Base-by-base conservation (phyloP, 2,113 vertebrate species). In the Tapirus terrestris region DNA sequence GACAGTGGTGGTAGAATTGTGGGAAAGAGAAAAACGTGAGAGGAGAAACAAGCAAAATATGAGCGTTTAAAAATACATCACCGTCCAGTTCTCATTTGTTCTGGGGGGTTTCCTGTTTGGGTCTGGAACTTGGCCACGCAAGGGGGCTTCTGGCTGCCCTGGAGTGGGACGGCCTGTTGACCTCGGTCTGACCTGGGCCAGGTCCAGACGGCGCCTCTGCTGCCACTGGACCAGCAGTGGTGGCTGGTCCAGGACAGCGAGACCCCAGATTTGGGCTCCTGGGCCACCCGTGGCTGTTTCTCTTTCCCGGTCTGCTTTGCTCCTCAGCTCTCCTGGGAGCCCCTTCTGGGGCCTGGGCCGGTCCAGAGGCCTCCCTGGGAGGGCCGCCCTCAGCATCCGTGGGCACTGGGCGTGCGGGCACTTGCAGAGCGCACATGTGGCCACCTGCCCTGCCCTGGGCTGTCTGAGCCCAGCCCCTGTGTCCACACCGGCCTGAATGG, bases 11-110 rank as follows among this genome's bases (percentile, higher is more conserved):
- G 83, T 45, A 36, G 94, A 5, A 43, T 39, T 36, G 65, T 86
- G 97, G 97, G 33, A 43, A 5, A 56, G 39, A 11, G 20, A 51
- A 10, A 39, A 11, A 4, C 29, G 6, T 43, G 96, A 94, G 84
- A 75, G 90, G 88, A 88, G 95, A 96, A 91, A 95, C 81, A 53
- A 93, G 94, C 95, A 97, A 98, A 98, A 98, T 89, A 98, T 60
- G 98, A 99, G 97, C 88, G 98, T 99, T 98, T 98, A 94, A 98
- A 98, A 99, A 97, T 98, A 97, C 96, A 96, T 89, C 80, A 14
- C 79, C 4, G 20, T 96, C 33, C 97, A 27, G 96, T 80, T 83
- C 85, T 98, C 13, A 21, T 98, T 96, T 98, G 96, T 99, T 97
- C 75, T 29, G 90, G 7, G 17, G 79, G 60, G 72, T 33, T 18